Evolutionary conservation across 37 sponge, comb jelly and placozoan genomes (phyloP).

Genomic region (Axinella damicornis): DNA sequence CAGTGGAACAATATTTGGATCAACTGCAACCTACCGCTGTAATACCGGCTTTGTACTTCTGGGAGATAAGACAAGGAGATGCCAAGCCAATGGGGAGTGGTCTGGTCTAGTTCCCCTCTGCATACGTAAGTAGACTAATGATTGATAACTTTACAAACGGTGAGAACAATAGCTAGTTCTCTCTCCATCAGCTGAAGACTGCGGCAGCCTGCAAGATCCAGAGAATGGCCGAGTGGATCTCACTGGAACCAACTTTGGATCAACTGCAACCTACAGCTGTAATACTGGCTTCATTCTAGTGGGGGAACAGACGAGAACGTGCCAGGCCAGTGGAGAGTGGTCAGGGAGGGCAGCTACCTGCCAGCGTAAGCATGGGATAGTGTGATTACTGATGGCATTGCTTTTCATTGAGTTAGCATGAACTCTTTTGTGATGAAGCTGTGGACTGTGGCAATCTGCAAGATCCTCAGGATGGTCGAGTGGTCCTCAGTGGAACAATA

Average conservation of each 20-base stretch:
- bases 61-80: slow-evolving; percentile 15
- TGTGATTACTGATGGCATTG: not conserved
- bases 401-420: not conserved
- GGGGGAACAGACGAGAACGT: too few species aligned
- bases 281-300: too few species aligned
- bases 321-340: slow-evolving; percentile 57
- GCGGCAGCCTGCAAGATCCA: too few species aligned
- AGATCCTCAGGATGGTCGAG: slow-evolving; percentile 40
- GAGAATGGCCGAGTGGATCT: too few species aligned
- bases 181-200: too few species aligned
- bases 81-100: slow-evolving; percentile 62
- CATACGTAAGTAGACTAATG: slow-evolving; percentile 33
- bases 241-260: too few species aligned
- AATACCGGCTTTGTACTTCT: slow-evolving; percentile 26
- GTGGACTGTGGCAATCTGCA: too few species aligned
- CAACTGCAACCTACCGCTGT: slow-evolving; percentile 49
- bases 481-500: not conserved
- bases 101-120: slow-evolving; percentile 38
- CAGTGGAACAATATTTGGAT: slow-evolving; percentile 23
- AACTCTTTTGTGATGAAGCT: not conserved
- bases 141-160: too few species aligned
- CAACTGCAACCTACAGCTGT: too few species aligned
- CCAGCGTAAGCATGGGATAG: slow-evolving; percentile 33
- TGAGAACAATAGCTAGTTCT: too few species aligned
- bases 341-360: slow-evolving; percentile 55